Conservation (phyloP, 1,140 invertebrate genomes). For the Bombus superbus region DNA sequence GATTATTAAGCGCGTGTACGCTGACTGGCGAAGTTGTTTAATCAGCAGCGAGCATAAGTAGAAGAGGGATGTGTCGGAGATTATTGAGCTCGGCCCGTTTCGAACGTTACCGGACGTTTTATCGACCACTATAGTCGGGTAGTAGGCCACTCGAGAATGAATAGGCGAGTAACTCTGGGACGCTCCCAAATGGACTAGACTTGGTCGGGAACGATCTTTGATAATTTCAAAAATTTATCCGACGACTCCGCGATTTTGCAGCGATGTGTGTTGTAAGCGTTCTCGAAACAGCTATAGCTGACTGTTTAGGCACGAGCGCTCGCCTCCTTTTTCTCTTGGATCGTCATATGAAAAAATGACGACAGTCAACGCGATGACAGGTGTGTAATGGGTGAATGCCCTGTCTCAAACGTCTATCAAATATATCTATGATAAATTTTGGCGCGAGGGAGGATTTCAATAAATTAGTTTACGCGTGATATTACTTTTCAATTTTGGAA, state of each 20-base stretch:
- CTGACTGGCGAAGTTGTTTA: slow-evolving; percentile 26
- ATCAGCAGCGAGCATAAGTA: slow-evolving; percentile 14
- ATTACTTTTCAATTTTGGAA: too few species aligned
- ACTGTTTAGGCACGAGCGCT: too few species aligned
- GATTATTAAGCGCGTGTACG: slow-evolving; percentile 61
- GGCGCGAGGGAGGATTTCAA: too few species aligned
- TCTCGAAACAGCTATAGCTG: too few species aligned
- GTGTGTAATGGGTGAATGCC: too few species aligned
- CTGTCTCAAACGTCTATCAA: too few species aligned
- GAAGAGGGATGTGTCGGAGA: background rate
- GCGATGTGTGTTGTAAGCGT: too few species aligned
- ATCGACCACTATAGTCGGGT: too few species aligned
- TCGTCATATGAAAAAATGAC: too few species aligned
- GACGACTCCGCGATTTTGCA: background rate
- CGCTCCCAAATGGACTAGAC: background rate
- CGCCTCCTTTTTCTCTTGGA: too few species aligned
- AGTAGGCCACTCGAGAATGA: background rate
- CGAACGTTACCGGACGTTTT: background rate
- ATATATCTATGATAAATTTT: too few species aligned
- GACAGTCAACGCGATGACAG: too few species aligned
- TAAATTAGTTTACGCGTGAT: background rate
- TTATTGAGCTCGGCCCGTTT: background rate
- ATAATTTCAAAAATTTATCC: background rate
- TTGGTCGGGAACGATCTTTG: background rate
- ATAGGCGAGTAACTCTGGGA: background rate